These are phyloP conservation scores for Megaceryle maxima DNA, from an alignment of 2,113 vertebrate genomes.

Conservation along the genomic window DNA sequence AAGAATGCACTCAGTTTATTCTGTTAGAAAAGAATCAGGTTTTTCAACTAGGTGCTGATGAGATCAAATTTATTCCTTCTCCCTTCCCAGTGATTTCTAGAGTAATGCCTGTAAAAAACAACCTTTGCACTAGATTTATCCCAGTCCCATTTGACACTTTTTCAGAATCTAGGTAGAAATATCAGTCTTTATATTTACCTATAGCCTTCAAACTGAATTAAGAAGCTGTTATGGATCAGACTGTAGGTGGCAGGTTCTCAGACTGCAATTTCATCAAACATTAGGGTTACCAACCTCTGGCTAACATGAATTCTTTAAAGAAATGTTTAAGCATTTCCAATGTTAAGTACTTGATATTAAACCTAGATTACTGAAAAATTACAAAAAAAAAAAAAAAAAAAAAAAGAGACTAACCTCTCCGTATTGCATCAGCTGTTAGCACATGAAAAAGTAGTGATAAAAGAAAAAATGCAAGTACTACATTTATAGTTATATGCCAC, in stretches of 20 bases:
- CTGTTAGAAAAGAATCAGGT: not conserved
- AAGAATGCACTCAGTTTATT: not conserved
- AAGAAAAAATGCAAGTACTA: not conserved
- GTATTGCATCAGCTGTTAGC: not conserved
- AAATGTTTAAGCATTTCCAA: not conserved
- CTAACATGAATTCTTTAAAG: not conserved
- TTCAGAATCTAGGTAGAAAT: not conserved
- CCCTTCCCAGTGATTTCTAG: fast-evolving
- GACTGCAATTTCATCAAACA: not conserved
- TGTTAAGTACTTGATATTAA: not conserved
- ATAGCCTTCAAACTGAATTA: not conserved
- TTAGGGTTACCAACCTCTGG: not conserved
- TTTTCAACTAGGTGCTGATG: not conserved
- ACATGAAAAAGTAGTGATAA: not conserved
- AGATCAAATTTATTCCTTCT: not conserved
- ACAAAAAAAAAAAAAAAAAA: not conserved
- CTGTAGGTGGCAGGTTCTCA: not conserved
- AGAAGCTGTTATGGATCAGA: not conserved
- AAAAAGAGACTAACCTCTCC: not conserved
- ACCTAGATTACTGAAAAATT: not conserved
- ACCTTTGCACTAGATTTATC: not conserved
- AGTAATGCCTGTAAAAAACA: not conserved
- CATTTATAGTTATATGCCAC: not conserved
- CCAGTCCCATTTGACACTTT: not conserved
- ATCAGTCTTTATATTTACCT: not conserved